Percentiles rank a stretch among this genome's conserved stretches.
phyloP scores from a whole-genome alignment of 1,140 invertebrate genomes.

The Hylyphantes graminicola region DNA sequence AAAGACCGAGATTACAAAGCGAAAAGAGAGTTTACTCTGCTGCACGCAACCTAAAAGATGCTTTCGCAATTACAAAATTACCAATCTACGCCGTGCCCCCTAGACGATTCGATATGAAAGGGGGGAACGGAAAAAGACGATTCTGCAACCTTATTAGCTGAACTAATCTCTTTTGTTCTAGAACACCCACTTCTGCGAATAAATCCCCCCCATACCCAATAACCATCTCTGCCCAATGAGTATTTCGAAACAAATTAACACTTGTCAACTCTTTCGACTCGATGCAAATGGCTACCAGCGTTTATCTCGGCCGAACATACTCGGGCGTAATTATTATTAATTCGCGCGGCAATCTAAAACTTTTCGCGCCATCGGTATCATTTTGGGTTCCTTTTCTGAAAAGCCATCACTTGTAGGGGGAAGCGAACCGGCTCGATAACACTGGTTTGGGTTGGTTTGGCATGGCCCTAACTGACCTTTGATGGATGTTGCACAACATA shows the following conservation, averaged over 20 bases:
- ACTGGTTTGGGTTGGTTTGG: too few species aligned
- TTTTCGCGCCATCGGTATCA: conserved; percentile 32
- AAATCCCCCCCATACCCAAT: neutral
- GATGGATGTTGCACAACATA: too few species aligned
- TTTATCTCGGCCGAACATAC: conserved; percentile 56
- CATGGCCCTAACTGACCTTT: too few species aligned
- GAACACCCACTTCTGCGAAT: neutral
- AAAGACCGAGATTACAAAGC: conserved; percentile 27
- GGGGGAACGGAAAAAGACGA: neutral
- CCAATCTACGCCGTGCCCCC: conserved; percentile 3
- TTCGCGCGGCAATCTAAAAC: conserved; percentile 54
- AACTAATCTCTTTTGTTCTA: conserved; percentile 48
- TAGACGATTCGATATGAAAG: neutral
- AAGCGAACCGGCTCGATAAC: conserved; percentile 27
- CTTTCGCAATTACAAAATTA: conserved; percentile 44
- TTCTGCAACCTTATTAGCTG: conserved; percentile 39
- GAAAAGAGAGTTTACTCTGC: conserved; percentile 6
- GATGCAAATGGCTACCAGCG: conserved; percentile 48
- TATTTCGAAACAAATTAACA: conserved; percentile 54
- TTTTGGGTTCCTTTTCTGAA: conserved; percentile 44
- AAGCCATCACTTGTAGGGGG: neutral
- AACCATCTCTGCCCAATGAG: conserved; percentile 48
- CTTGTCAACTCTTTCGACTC: conserved; percentile 49
- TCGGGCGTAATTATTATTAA: conserved; percentile 57
- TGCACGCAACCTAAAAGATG: conserved; percentile 30